These are phyloP conservation scores for Mesochorus sp. DNA, from an alignment of 2,888 invertebrate genomes.

Conservation along the genomic window DNA sequence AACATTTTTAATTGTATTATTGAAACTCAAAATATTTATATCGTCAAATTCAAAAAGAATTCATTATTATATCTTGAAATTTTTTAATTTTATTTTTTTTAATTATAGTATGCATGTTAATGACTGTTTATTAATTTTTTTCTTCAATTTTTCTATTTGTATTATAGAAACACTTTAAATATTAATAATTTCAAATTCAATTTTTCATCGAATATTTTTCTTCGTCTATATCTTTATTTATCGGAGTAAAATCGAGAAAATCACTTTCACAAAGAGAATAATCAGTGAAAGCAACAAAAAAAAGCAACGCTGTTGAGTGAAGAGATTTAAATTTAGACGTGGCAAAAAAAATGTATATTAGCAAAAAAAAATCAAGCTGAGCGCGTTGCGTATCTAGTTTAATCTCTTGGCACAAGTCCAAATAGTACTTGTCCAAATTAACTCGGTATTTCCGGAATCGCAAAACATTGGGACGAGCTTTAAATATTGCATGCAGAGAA, in stretches of 20 bases:
- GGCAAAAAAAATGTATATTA: neutral
- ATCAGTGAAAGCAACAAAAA: neutral
- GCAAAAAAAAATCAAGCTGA: slow-evolving; percentile 23
- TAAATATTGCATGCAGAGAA: no score
- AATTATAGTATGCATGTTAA: neutral
- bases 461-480: slow-evolving; percentile 27
- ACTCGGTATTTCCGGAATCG: slow-evolving; percentile 64
- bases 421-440: slow-evolving; percentile 70
- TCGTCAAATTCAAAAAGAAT: no score
- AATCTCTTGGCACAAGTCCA: slow-evolving; percentile 72
- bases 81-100: no score
- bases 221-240: no score
- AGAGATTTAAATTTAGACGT: neutral
- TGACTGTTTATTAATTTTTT: neutral
- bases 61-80: no score
- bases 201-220: neutral
- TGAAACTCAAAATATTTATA: no score
- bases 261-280: neutral
- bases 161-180: no score
- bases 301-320: no score
- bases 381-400: slow-evolving; percentile 22
- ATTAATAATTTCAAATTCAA: no score
- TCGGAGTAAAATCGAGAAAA: neutral
- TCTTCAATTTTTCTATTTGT: no score
- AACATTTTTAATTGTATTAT: no score